Base-by-base conservation (phyloP, 2,797 vertebrate genomes). In the Xenentodon cancila region DNA sequence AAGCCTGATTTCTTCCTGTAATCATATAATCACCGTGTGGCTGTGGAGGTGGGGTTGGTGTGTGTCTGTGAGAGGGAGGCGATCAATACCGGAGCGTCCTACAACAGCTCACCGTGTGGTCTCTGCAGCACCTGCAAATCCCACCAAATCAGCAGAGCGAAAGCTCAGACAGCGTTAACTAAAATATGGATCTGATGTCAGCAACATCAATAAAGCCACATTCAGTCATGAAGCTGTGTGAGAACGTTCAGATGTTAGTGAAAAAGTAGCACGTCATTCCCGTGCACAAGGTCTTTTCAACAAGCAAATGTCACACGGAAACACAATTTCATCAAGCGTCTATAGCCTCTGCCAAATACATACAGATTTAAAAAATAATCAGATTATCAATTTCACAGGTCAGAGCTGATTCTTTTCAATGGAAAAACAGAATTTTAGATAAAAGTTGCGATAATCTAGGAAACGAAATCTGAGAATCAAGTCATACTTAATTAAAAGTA, bases 1-100 rank as follows among this genome's bases (percentile, higher is more conserved):
- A 42, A 40, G 53, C 83, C 84, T 68, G 88, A 86, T 92, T 93
- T 81, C 90, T 89, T 84, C 89, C 90, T 84, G 87, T 93, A 93
- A 95, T 96, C 93, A 93, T 86, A 82, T 86, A 90, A 91, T 32
- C 32, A 94, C 93, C 93, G 92, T 94, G 94, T 92, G 92, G 88
- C 93, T 92, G 92, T 88, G 91, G 80, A 87, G 79, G 53, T 34
- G 30, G 48, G 34, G 69, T 49, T 45, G 53, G 58, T 51, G 66
- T 46, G 25, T 25, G 25, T 25, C 25, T 15, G 47, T 27, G 59
- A 18, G 40, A 27, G 53, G 4, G 11, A 45, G 27, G 16, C 45
- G 27, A 75, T 70, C 72, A 13, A 64, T 61, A 59, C n/a, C 1
- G 15, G 45, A 64, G 19, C 5, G 46, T 61, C 63, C 43, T 30